Conservation (phyloP, 2,888 invertebrate genomes). For the Hyppa rectilinea region DNA sequence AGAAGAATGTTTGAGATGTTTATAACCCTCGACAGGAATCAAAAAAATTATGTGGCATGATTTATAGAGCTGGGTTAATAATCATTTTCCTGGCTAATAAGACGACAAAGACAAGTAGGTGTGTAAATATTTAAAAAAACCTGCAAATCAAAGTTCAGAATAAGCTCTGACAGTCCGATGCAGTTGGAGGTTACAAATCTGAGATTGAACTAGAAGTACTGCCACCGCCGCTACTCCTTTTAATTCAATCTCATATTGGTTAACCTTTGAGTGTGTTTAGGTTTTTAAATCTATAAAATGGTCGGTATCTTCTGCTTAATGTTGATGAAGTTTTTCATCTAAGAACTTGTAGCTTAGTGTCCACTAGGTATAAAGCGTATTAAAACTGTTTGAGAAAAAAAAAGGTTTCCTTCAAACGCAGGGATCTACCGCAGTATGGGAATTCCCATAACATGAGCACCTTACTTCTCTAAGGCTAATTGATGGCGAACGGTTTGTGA, state of each 20-base stretch:
- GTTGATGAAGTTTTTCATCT: conserved; percentile 51
- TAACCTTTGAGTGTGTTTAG: neutral
- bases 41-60: conserved; percentile 18
- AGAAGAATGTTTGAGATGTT: conserved; percentile 28
- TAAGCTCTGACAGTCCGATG: neutral
- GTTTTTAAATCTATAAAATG: conserved; percentile 19
- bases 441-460: conserved; percentile 72
- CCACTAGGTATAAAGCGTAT: conserved; percentile 27
- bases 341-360: conserved; percentile 32
- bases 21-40: conserved; percentile 12
- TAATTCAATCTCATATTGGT: neutral
- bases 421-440: conserved; percentile 71
- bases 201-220: too few species aligned
- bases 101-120: conserved; percentile 26
- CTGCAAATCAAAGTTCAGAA: neutral
- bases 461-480: conserved; percentile 78
- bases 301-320: conserved; percentile 33
- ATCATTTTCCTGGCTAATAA: conserved; percentile 21
- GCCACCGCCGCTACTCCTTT: too few species aligned
- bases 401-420: conserved; percentile 31
- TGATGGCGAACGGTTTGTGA: conserved; percentile 79
- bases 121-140: conserved; percentile 17
- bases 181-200: neutral
- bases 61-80: conserved; percentile 35
- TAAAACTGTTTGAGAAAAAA: conserved; percentile 49